Conservation (phyloP, 2,113 vertebrate species). For the Numida meleagris region DNA sequence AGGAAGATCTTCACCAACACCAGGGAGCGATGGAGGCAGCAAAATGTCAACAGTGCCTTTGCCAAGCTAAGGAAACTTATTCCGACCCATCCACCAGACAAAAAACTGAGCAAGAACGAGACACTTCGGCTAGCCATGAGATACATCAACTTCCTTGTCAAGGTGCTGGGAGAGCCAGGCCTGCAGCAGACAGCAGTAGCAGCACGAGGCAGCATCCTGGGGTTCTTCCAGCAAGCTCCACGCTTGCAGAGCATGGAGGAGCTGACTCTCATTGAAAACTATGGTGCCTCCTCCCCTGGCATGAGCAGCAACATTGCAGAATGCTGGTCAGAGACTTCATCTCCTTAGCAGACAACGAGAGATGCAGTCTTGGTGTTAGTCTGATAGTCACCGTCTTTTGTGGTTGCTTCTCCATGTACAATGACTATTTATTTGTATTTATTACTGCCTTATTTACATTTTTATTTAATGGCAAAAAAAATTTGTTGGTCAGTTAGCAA, state of each 20-base stretch:
- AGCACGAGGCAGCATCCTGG: slow-evolving; percentile 72
- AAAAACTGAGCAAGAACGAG: slow-evolving; percentile 99
- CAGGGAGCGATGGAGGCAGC: slow-evolving; percentile 95
- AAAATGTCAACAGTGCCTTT: slow-evolving; percentile 96
- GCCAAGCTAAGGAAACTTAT: slow-evolving; percentile 95
- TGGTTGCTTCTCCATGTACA: background rate
- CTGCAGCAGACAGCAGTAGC: slow-evolving; percentile 73
- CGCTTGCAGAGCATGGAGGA: slow-evolving; percentile 73
- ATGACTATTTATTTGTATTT: slow-evolving; percentile 49
- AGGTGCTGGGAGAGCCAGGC: slow-evolving; percentile 88
- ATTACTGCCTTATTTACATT: slow-evolving; percentile 3
- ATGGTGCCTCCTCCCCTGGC: slow-evolving; percentile 79
- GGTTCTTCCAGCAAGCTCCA: slow-evolving; percentile 72
- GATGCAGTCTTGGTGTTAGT: background rate
- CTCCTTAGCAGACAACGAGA: slow-evolving; percentile 13
- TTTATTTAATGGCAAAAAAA: slow-evolving; percentile 23
- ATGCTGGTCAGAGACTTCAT: slow-evolving; percentile 73
- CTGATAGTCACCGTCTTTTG: background rate
- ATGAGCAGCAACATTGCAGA: slow-evolving; percentile 82
- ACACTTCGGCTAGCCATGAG: slow-evolving; percentile 96
- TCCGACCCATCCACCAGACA: slow-evolving; percentile 96
- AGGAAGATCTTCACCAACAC: slow-evolving; percentile 95
- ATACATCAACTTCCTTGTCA: slow-evolving; percentile 96
- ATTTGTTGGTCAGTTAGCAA: background rate
- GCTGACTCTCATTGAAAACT: slow-evolving; percentile 79